These are phyloP conservation scores for Dicyrtomina minuta DNA, from an alignment of 2,888 invertebrate genomes.

Conservation along the genomic window DNA sequence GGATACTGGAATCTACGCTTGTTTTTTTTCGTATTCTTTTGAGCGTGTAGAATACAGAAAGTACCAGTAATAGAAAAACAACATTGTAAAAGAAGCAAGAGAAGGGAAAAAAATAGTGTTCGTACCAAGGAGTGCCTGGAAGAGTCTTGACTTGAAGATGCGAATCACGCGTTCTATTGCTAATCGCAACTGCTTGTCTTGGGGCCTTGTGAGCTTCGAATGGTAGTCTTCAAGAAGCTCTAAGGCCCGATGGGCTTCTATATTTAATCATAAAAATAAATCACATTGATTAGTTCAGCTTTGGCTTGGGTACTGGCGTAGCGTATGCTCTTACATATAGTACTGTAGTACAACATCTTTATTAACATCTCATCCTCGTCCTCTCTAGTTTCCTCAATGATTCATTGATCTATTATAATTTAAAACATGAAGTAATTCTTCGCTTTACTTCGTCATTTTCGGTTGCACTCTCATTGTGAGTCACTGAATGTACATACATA, in stretches of 20 bases:
- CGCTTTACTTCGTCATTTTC: too few relatives aligned
- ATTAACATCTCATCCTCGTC: too few relatives aligned
- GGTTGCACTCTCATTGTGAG: too few relatives aligned
- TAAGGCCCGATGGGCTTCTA: slow-evolving; percentile 97
- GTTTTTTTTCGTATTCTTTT: too few relatives aligned
- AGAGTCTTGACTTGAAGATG: slow-evolving; percentile 96
- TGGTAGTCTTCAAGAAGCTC: slow-evolving; percentile 98
- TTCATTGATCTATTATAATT: too few relatives aligned
- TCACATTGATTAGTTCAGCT: background rate
- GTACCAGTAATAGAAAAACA: background rate
- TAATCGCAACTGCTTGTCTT: slow-evolving; percentile 90
- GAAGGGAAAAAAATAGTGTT: slow-evolving; percentile 1
- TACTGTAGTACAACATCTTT: too few relatives aligned
- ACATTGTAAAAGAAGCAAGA: background rate
- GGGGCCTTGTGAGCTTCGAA: slow-evolving; percentile 86
- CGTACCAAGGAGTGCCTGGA: slow-evolving; percentile 93
- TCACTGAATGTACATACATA: too few relatives aligned
- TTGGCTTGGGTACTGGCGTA: too few relatives aligned
- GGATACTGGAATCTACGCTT: too few relatives aligned
- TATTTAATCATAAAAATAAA: slow-evolving; percentile 55
- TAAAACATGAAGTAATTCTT: too few relatives aligned
- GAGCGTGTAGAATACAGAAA: background rate
- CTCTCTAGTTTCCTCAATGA: too few relatives aligned
- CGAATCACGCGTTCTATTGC: slow-evolving; percentile 97
- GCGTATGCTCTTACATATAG: too few relatives aligned